These are phyloP conservation scores for Charanyca ferruginea DNA, from an alignment of 2,888 invertebrate species.

Conservation along the genomic window DNA sequence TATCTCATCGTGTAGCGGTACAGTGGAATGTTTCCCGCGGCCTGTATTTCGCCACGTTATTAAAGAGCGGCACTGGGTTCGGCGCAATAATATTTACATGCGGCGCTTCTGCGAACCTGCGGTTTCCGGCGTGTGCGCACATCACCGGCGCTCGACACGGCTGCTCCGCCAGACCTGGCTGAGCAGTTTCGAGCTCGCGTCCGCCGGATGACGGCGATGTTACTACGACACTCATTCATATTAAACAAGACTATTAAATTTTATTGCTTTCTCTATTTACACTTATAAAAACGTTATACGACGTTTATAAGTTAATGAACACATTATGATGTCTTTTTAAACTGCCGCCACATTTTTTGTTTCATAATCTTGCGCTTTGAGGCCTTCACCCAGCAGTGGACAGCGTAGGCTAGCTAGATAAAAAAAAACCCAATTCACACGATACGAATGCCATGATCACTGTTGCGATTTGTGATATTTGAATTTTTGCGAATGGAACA, in stretches of 20 bases:
- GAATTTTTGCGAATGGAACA: slow-evolving; percentile 35
- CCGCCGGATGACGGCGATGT: slow-evolving; percentile 63
- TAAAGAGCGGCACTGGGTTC: slow-evolving; percentile 69
- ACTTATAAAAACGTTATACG: slow-evolving; percentile 41
- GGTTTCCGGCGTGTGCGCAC: slow-evolving; percentile 78
- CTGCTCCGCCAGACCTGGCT: slow-evolving; percentile 50
- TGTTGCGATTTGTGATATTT: slow-evolving; percentile 16
- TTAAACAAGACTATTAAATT: slow-evolving; percentile 66
- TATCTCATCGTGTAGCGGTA: slow-evolving; percentile 77
- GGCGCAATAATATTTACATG: slow-evolving; percentile 81
- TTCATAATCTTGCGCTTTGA: neutral
- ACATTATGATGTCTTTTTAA: slow-evolving; percentile 34
- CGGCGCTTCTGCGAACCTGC: slow-evolving; percentile 80
- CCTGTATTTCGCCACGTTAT: slow-evolving; percentile 71
- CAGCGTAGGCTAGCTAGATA: too few relatives aligned
- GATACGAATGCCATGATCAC: slow-evolving; percentile 6
- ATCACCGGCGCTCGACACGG: slow-evolving; percentile 54
- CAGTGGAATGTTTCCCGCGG: slow-evolving; percentile 72
- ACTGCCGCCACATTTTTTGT: slow-evolving; percentile 1
- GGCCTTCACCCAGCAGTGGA: too few relatives aligned
- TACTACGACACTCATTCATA: slow-evolving; percentile 60
- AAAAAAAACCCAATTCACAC: too few relatives aligned
- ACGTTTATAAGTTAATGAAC: slow-evolving; percentile 47
- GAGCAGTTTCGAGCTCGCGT: slow-evolving; percentile 59
- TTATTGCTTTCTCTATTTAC: slow-evolving; percentile 62